Percentiles rank a stretch among this genome's conserved stretches.
Evolutionary conservation across 2,113 vertebrate genomes (phyloP).

Genomic region (Synodontis membranacea): DNA sequence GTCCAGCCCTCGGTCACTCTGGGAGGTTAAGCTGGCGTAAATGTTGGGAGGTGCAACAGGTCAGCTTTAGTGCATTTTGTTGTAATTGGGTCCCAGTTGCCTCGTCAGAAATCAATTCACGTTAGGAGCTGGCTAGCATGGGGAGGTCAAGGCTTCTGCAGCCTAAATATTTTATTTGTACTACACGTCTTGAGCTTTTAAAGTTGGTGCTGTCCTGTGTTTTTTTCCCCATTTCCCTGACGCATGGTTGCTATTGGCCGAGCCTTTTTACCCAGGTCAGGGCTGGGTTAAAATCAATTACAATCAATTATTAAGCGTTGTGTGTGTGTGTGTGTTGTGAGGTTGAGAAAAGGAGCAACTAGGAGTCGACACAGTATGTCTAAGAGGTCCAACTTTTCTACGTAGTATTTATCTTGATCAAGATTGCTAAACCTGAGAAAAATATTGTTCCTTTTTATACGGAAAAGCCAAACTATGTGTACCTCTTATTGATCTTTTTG

Average conservation of each 20-base stretch:
- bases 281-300: constrained; percentile 91
- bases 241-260: constrained; percentile 80
- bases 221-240: constrained; percentile 74
- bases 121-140: constrained; percentile 85
- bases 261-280: constrained; percentile 83
- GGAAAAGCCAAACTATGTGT: not conserved
- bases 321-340: constrained; percentile 73
- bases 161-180: constrained; percentile 97
- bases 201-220: constrained; percentile 78
- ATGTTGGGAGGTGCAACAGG: constrained; percentile 81
- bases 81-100: constrained; percentile 94
- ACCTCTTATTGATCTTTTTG: constrained; percentile 4
- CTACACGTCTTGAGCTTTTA: constrained; percentile 90
- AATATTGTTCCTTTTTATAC: not conserved
- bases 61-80: constrained; percentile 93
- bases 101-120: constrained; percentile 95
- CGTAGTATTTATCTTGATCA: constrained; percentile 18
- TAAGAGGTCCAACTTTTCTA: constrained; percentile 56
- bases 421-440: constrained; percentile 21
- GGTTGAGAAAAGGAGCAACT: constrained; percentile 64
- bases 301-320: constrained; percentile 92
- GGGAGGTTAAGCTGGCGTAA: constrained; percentile 81
- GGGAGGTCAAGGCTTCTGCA: constrained; percentile 88
- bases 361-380: constrained; percentile 19
- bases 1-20: constrained; percentile 26